A percentile compares a stretch with the other conserved stretches of the same genome.
These are phyloP conservation scores for Rhorus exstirpatorius DNA, from an alignment of 2,888 invertebrate genomes.

Conservation along the genomic window DNA sequence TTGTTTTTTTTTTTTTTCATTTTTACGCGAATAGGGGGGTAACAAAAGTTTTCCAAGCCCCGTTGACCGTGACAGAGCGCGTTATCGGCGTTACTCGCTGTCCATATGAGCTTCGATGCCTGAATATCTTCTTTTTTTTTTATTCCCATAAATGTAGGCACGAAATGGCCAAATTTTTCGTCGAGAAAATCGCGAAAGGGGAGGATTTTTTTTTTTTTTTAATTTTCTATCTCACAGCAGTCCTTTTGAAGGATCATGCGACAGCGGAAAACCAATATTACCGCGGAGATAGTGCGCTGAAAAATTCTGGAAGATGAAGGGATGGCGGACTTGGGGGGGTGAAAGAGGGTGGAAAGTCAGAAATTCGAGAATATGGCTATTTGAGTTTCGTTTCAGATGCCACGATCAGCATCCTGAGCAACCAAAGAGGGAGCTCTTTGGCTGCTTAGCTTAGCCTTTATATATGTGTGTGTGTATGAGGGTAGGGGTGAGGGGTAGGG, in stretches of 20 bases:
- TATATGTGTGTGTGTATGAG: not conserved
- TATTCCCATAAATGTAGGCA: too few species aligned
- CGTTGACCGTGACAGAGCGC: too few species aligned
- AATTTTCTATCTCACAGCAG: too few species aligned
- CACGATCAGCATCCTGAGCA: conserved; percentile 24
- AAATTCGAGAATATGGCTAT: conserved; percentile 11
- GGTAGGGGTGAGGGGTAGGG: too few species aligned
- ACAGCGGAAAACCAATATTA: conserved; percentile 10
- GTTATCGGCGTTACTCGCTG: too few species aligned
- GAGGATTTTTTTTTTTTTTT: conserved; percentile 15
- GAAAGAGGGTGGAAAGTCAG: not conserved
- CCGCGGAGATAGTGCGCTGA: not conserved
- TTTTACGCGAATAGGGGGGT: too few species aligned
- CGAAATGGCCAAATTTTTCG: too few species aligned
- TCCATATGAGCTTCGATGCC: too few species aligned
- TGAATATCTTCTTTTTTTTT: too few species aligned
- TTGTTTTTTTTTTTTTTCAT: too few species aligned
- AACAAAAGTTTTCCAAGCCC: too few species aligned
- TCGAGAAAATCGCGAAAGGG: not conserved
- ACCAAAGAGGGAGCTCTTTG: too few species aligned
- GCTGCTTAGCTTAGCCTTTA: not conserved
- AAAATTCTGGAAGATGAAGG: not conserved
- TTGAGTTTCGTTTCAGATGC: conserved; percentile 36
- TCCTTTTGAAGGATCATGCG: conserved; percentile 4
- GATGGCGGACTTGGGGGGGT: not conserved